These are phyloP conservation scores for Agrypnus murinus DNA, from an alignment of 2,888 invertebrate genomes.

Conservation along the genomic window DNA sequence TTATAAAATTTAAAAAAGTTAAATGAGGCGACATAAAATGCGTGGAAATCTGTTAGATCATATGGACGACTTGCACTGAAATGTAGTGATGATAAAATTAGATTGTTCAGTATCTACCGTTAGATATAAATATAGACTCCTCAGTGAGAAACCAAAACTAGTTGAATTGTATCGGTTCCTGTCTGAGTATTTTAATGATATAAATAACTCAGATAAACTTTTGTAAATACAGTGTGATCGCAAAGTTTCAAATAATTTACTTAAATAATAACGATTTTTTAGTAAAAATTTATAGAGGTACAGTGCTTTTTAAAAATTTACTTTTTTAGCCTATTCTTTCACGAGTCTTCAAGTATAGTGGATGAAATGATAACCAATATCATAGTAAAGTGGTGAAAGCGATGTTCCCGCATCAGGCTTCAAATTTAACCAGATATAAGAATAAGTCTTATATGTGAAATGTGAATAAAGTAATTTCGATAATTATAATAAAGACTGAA, in stretches of 20 bases:
- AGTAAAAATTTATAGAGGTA: too few relatives aligned
- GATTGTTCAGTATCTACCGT: not conserved
- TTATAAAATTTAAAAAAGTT: too few relatives aligned
- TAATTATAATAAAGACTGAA: too few relatives aligned
- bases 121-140: conserved; percentile 19
- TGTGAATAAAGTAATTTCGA: too few relatives aligned
- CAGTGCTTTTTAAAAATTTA: too few relatives aligned
- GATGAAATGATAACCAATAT: not conserved
- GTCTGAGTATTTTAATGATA: conserved; percentile 29
- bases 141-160: conserved; percentile 15
- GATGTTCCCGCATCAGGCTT: too few relatives aligned
- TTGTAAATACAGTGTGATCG: not conserved
- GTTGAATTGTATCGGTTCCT: conserved; percentile 24
- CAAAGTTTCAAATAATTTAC: too few relatives aligned
- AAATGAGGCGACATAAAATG: too few relatives aligned
- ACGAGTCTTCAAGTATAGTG: not conserved
- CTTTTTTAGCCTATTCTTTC: not conserved
- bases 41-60: too few relatives aligned
- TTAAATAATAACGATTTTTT: too few relatives aligned
- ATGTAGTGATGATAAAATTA: conserved; percentile 8
- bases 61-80: not conserved
- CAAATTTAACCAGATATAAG: too few relatives aligned
- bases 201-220: conserved; percentile 11
- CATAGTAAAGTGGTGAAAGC: not conserved
- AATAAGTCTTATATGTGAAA: too few relatives aligned